Evolutionary conservation across 1,140 invertebrate genomes (phyloP).

Genomic region (Nasonia longicornis): DNA sequence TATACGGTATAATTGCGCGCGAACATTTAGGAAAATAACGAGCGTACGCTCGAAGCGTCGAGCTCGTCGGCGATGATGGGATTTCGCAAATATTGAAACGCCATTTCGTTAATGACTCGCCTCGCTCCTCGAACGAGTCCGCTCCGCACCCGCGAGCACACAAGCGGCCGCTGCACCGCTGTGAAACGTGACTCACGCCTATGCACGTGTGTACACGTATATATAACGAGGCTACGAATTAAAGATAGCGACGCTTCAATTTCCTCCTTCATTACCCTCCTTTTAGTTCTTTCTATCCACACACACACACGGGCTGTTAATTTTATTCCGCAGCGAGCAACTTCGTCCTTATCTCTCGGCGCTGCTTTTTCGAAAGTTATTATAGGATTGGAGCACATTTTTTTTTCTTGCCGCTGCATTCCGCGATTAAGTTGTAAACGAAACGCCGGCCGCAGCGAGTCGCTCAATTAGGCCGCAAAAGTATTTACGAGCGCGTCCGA

Average conservation of each 20-base stretch:
- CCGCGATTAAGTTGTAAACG: neutral
- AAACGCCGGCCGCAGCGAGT: neutral
- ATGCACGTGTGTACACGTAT: neutral
- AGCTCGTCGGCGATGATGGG: neutral
- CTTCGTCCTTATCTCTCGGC: constrained; percentile 9
- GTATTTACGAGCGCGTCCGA: neutral
- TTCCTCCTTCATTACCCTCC: constrained; percentile 40
- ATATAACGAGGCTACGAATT: constrained; percentile 41
- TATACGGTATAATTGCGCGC: constrained; percentile 26
- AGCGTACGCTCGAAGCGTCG: neutral
- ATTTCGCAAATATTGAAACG: constrained; percentile 37
- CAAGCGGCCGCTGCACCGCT: too few relatives aligned
- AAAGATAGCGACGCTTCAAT: constrained; percentile 42
- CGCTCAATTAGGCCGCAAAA: neutral
- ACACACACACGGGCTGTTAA: neutral
- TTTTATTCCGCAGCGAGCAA: neutral
- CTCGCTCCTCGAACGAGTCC: neutral
- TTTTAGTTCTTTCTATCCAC: constrained; percentile 36
- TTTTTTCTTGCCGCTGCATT: neutral
- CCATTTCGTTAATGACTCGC: constrained; percentile 17
- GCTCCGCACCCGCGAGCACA: neutral
- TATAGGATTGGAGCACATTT: neutral
- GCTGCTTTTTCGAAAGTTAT: neutral
- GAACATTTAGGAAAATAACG: constrained; percentile 8
- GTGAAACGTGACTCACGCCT: constrained; percentile 13